Base-by-base conservation (phyloP, 2,113 vertebrate genomes). In the Argyrosomus japonicus region DNA sequence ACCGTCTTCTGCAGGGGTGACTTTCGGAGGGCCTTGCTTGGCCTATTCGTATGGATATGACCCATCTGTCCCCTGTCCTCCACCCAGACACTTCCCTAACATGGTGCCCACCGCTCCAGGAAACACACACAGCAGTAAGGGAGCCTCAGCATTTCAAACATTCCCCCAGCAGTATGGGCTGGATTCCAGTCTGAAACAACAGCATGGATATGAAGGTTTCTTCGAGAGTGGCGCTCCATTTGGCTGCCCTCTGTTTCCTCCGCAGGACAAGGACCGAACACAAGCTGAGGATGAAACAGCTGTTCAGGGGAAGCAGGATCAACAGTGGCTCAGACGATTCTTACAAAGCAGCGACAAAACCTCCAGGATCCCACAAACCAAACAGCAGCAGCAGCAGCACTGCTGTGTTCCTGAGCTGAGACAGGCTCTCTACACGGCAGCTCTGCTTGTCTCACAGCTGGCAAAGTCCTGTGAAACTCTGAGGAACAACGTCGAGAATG, bases 361-460 rank as follows among this genome's bases (percentile, higher is more conserved):
- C 0, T 6, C 43, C 7, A 61, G 51, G 14, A 43, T 3, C 17
- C 32, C 40, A 0, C 21, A 32, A 64, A 43, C 9, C 7, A 7
- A 7, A 36, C 36, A 13, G 18, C 56, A 15, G 2, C 3, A 15
- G 2, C 3, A 68, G n/a, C 40, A 43, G 53, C 2, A 0, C 45
- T 40, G 21, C 0, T 58, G 76, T 0, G 13, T 90, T 0, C 56
- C 81, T 2, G 88, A 90, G 7, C 85, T 96, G 17, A 93, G 89
- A 61, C 75, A 85, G 3, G 61, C 91, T 29, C 81, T 96, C 21
- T 93, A 92, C 64, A 61, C 80, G 5, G 94, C 96, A 0, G 91
- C 95, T 64, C 56, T 86, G 3, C 89, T 95, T 1, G 91, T 96
- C 19, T 91, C 95, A 0, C 94, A 93, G 45, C 77, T 99, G 40